These are phyloP conservation scores for Pedionomus torquatus DNA, from an alignment of 2,113 vertebrate species.

Conservation along the genomic window DNA sequence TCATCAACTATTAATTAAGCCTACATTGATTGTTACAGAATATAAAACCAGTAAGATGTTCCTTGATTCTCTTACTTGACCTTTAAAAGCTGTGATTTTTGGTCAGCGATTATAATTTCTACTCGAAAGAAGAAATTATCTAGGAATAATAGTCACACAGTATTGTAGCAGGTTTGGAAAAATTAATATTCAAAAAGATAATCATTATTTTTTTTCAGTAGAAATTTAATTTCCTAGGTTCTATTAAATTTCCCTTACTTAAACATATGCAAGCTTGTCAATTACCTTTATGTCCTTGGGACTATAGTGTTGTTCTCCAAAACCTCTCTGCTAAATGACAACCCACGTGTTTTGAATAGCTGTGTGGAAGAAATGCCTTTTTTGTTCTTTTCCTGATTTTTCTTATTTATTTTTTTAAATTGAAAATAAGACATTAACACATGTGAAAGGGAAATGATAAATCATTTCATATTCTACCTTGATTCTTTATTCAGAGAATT, in stretches of 20 bases:
- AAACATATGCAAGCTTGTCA: neutral
- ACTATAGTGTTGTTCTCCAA: neutral
- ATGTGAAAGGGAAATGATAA: neutral
- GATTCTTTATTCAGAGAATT: neutral
- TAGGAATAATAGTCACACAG: neutral
- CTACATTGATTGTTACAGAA: neutral
- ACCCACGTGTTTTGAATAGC: neutral
- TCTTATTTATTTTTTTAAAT: neutral
- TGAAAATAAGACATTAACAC: neutral
- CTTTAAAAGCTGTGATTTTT: neutral
- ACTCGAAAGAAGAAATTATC: neutral
- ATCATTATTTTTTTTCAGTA: neutral
- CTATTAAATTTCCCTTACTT: neutral
- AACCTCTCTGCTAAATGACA: neutral
- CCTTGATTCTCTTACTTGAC: neutral
- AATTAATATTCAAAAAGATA: neutral
- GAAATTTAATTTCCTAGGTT: neutral
- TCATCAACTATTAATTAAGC: neutral
- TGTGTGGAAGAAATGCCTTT: neutral
- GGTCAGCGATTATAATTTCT: neutral
- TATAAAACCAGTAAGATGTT: neutral
- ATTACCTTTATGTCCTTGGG: neutral
- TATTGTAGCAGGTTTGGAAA: neutral
- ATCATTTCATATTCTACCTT: neutral
- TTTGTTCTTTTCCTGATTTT: neutral